Percentiles rank a stretch among this genome's conserved stretches.
Conservation (phyloP, 2,888 invertebrate genomes). For the Patella pellucida region DNA sequence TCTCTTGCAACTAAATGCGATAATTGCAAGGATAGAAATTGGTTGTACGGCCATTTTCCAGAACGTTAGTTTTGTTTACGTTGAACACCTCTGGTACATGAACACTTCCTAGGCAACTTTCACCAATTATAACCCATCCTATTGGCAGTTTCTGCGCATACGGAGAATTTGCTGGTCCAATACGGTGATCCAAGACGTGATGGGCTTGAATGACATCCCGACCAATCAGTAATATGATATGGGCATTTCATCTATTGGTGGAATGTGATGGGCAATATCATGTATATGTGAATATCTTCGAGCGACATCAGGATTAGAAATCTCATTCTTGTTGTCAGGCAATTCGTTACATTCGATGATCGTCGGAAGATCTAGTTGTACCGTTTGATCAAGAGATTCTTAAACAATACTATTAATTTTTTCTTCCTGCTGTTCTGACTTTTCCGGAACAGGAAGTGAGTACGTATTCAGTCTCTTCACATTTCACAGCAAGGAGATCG, state of each 20-base stretch:
- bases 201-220: conserved; percentile 18
- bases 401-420: background rate
- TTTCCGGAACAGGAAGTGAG: conserved; percentile 13
- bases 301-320: conserved; percentile 23
- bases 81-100: conserved; percentile 14
- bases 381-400: conserved; percentile 12
- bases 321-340: conserved; percentile 11
- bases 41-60: conserved; percentile 9
- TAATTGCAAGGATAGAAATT: conserved; percentile 6
- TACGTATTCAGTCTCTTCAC: background rate
- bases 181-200: conserved; percentile 18
- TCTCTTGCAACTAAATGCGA: background rate
- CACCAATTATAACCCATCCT: conserved; percentile 18
- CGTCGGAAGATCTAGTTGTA: background rate
- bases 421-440: background rate
- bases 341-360: conserved; percentile 23
- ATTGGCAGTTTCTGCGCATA: conserved; percentile 22
- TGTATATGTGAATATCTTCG: conserved; percentile 9
- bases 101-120: conserved; percentile 14
- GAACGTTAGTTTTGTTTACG: background rate
- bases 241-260: background rate
- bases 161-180: conserved; percentile 6
- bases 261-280: conserved; percentile 12
- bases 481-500: conserved; percentile 10
- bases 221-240: conserved; percentile 18